Evolutionary conservation across 37 sponge, comb jelly and placozoan genomes (phyloP).

Genomic region (Oopsacas minuta): DNA sequence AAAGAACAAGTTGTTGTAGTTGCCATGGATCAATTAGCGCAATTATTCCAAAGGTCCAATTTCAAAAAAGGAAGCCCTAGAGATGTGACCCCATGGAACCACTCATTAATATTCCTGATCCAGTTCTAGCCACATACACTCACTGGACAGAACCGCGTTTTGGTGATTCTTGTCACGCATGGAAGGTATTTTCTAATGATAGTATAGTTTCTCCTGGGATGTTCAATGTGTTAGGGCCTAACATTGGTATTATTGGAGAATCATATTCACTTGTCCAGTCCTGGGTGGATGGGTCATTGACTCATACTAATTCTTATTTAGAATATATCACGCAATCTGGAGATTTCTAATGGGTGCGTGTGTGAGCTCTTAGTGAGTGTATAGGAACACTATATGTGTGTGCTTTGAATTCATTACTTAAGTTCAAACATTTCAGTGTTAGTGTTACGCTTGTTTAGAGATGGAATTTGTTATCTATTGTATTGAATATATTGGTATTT

Average conservation of each 20-base stretch:
- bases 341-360: too few species aligned
- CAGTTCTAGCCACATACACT: not conserved
- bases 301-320: not conserved
- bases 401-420: too few species aligned
- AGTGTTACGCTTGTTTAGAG: too few species aligned
- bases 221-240: not conserved
- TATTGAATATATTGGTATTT: too few species aligned
- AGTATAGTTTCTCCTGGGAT: not conserved
- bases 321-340: too few species aligned
- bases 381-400: too few species aligned
- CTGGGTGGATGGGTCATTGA: not conserved
- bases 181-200: not conserved
- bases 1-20: not conserved
- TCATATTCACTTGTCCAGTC: not conserved
- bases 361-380: too few species aligned
- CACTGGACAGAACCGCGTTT: not conserved
- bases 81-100: too few species aligned
- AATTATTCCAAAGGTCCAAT: not conserved
- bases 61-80: not conserved
- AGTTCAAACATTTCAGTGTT: too few species aligned
- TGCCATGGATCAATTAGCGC: not conserved
- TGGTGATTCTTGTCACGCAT: not conserved
- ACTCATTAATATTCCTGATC: not conserved
- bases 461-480: too few species aligned
- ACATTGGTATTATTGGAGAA: not conserved